These are phyloP conservation scores for Bombycilla garrulus DNA, from an alignment of 2,113 vertebrate genomes.

Conservation along the genomic window DNA sequence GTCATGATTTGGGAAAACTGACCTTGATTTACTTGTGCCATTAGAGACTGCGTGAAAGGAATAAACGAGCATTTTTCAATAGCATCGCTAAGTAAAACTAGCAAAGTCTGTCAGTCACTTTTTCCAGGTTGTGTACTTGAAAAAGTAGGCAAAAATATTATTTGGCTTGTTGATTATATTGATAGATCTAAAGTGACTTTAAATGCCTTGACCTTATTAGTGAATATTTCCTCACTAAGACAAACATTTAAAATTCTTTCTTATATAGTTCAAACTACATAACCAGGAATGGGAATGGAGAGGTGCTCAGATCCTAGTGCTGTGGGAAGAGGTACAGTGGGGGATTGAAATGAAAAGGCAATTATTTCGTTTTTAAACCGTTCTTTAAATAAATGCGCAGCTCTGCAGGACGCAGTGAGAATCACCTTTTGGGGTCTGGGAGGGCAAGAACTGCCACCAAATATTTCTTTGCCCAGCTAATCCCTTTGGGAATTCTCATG, in stretches of 20 bases:
- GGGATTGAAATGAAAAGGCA: background rate
- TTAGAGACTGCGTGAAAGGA: conserved; percentile 39
- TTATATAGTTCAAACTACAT: background rate
- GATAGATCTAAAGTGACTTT: background rate
- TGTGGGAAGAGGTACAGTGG: background rate
- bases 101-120: background rate
- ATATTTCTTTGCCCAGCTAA: background rate
- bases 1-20: conserved; percentile 29
- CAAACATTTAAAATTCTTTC: background rate
- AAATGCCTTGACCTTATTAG: background rate
- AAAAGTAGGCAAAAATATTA: conserved; percentile 13
- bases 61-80: conserved; percentile 2
- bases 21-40: conserved; percentile 47
- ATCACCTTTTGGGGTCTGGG: background rate
- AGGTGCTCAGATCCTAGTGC: background rate
- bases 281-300: background rate
- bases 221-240: background rate
- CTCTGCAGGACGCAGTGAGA: background rate
- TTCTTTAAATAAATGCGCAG: background rate
- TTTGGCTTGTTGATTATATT: background rate
- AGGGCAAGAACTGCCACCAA: background rate
- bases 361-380: conserved; percentile 4
- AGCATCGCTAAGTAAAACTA: background rate
- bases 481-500: conserved; percentile 24
- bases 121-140: background rate